phyloP scores from a whole-genome alignment of 1,140 invertebrate species.

The Lordiphosa stackelbergi region DNA sequence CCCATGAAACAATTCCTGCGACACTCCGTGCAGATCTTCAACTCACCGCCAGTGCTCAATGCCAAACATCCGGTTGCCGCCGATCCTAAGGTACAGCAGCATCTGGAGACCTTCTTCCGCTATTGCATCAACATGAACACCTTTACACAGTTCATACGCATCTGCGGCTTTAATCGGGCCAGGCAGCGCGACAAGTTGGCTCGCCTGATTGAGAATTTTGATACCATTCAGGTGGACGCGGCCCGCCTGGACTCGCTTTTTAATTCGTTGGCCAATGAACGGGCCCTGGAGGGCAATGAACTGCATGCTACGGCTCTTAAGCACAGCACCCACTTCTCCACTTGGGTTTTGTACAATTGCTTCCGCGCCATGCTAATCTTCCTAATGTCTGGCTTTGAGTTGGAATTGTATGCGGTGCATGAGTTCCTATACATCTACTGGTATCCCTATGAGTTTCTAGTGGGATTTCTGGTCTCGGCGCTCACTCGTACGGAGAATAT shows the following conservation, averaged over 20 bases:
- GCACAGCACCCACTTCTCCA: slow-evolving; percentile 93
- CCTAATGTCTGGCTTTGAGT: slow-evolving; percentile 94
- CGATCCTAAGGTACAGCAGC: slow-evolving; percentile 80
- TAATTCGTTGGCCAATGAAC: slow-evolving; percentile 79
- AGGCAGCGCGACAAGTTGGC: slow-evolving; percentile 95
- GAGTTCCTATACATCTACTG: slow-evolving; percentile 98
- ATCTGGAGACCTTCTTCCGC: slow-evolving; percentile 91
- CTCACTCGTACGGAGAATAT: slow-evolving; percentile 92
- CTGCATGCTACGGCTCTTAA: slow-evolving; percentile 76
- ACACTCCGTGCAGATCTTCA: slow-evolving; percentile 91
- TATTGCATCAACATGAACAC: slow-evolving; percentile 87
- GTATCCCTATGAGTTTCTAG: slow-evolving; percentile 97
- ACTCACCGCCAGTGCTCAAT: slow-evolving; percentile 89
- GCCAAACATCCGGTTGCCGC: slow-evolving; percentile 82
- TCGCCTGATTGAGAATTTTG: slow-evolving; percentile 90
- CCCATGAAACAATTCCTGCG: slow-evolving; percentile 88
- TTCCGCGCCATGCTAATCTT: slow-evolving; percentile 97
- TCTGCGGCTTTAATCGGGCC: slow-evolving; percentile 96
- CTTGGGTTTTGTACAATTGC: slow-evolving; percentile 98
- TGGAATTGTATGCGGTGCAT: slow-evolving; percentile 96
- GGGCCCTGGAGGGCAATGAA: slow-evolving; percentile 67
- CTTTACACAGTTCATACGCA: slow-evolving; percentile 91
- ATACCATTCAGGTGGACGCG: slow-evolving; percentile 95
- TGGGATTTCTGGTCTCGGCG: slow-evolving; percentile 94
- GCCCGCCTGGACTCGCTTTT: slow-evolving; percentile 93